These are phyloP conservation scores for Ricordea florida DNA, from an alignment of 92 coral and sea anemone species.

Conservation along the genomic window DNA sequence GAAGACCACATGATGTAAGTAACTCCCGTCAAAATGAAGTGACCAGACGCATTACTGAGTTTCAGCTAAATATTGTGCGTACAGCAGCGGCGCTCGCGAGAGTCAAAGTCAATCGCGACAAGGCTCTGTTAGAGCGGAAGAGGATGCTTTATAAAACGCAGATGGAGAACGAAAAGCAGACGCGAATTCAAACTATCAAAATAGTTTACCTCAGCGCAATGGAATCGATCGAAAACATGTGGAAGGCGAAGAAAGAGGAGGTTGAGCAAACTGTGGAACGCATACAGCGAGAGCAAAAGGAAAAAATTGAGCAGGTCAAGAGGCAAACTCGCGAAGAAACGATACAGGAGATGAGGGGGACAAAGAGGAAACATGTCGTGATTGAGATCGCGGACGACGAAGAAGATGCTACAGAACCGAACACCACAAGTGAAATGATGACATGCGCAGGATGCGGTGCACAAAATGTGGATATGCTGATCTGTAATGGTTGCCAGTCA, in stretches of 20 bases:
- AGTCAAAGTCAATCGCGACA: conserved; percentile 50
- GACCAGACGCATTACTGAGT: conserved; percentile 8
- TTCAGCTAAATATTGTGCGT: conserved; percentile 23
- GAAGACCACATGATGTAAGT: conserved; percentile 21
- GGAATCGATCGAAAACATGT: conserved; percentile 33
- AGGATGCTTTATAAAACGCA: conserved; percentile 27
- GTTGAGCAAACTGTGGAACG: conserved; percentile 15
- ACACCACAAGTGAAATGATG: background rate
- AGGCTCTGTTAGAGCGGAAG: conserved; percentile 42
- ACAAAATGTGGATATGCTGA: conserved; percentile 19
- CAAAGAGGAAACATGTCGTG: conserved; percentile 7
- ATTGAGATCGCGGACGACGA: background rate
- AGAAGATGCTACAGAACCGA: background rate
- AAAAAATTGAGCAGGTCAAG: conserved; percentile 14
- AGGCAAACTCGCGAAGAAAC: conserved; percentile 31
- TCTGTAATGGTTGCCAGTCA: conserved; percentile 50
- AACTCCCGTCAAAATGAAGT: conserved; percentile 9
- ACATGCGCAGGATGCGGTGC: conserved; percentile 41
- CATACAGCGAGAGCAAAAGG: conserved; percentile 24
- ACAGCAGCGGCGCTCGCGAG: conserved; percentile 57
- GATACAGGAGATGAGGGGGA: background rate
- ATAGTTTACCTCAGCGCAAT: conserved; percentile 51
- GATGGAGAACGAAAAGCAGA: conserved; percentile 46
- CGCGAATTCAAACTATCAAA: conserved; percentile 33
- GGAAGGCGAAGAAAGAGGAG: conserved; percentile 29